Evolutionary conservation across 1,140 invertebrate genomes (phyloP), one percentile per base, ranked within the genome.

Genomic region (Argopecten irradians): DNA sequence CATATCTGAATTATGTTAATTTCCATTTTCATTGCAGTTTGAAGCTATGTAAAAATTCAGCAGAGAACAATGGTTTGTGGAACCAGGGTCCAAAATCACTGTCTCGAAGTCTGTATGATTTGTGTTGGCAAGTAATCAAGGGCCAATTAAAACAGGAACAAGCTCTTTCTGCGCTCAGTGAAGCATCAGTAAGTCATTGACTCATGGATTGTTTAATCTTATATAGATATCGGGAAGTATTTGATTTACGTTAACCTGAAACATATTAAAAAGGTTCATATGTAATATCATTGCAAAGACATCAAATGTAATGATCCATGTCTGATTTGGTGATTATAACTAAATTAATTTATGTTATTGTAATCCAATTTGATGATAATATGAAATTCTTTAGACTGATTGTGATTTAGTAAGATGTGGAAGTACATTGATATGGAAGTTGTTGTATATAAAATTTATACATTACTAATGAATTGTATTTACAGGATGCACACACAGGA

Each of bases 31-130:
- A 96, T 85, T 94, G 97, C 97, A 96, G 96, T 90, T 95, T 97
- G 39, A 97, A 98, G 96, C 96, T 96, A 83, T 97, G 97, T 92
- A 96, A 98, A 93, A 97, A 97, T 84, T 97, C 97, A 28, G 96
- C 97, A 46, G 96, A 92, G 39, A 91, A 91, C 28, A 90, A 89
- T 28, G 88, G 87, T 43, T 34, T 92, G 8, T 89, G 90, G 28
- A 91, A 82, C 16, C 88, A 89, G 28, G 91, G 87, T 19, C 88
- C 86, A n/a, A 90, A 92, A 55, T 91, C 89, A 36, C 35, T 95
- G 84, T 94, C 92, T 87, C 91, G 92, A 41, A 91, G 92, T 9
- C 41, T 95, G 36, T 95, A 94, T 92, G 94, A 95, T 82, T 86
- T 95, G 13, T 95, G 93, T 86, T 91, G 90, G 84, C 90, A 92